Evolutionary conservation across 2,888 invertebrate genomes (phyloP).

Genomic region (Julus scandinavius): DNA sequence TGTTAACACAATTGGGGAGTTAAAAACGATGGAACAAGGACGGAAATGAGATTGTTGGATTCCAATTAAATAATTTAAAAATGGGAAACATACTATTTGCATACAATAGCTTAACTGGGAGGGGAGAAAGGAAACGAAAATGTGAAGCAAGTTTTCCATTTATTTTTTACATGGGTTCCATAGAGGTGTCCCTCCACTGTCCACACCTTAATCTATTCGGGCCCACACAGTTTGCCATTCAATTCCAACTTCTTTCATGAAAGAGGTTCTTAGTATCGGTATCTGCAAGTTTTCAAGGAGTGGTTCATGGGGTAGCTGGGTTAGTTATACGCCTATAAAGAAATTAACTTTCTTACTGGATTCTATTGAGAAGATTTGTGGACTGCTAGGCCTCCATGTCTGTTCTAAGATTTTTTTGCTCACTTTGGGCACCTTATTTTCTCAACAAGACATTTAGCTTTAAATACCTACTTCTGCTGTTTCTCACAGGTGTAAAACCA

Average conservation of each 20-base stretch:
- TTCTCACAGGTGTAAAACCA: no score
- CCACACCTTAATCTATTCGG: not conserved
- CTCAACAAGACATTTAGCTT: no score
- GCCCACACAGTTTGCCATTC: not conserved
- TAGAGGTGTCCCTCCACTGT: not conserved
- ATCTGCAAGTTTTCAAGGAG: not conserved
- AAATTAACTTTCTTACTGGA: not conserved
- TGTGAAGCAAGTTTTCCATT: not conserved
- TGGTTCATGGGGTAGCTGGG: not conserved
- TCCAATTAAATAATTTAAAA: not conserved
- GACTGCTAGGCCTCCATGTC: not conserved
- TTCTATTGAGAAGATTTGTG: not conserved
- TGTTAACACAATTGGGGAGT: no score
- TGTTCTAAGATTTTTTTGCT: not conserved
- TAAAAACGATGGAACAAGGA: not conserved
- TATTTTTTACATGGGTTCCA: not conserved
- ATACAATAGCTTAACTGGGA: not conserved
- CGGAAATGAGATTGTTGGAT: not conserved
- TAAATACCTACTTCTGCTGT: no score
- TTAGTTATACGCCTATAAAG: not conserved
- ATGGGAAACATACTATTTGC: not conserved
- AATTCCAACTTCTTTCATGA: not conserved
- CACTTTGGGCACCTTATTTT: not conserved
- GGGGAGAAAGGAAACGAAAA: not conserved
- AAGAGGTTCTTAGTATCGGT: not conserved